Conservation (phyloP, 2,113 vertebrate species). For the Daphoenositta chrysoptera region DNA sequence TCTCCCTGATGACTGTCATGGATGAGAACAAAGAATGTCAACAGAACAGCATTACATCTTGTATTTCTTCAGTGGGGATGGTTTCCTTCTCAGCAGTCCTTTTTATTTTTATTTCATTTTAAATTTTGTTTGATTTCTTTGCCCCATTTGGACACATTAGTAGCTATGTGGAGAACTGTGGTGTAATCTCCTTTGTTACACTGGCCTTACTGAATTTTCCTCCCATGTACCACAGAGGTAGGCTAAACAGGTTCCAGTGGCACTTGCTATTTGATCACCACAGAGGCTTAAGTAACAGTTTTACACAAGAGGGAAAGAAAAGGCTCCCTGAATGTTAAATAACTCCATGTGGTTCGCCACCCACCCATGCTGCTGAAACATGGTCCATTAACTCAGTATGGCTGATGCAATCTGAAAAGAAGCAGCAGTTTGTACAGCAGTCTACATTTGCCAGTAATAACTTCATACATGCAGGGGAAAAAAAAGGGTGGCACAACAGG, state of each 20-base stretch:
- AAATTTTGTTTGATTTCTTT: not conserved
- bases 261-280: not conserved
- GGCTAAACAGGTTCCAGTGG: not conserved
- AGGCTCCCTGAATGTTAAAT: not conserved
- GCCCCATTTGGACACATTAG: not conserved
- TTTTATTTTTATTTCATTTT: not conserved
- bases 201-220: not conserved
- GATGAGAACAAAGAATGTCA: not conserved
- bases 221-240: not conserved
- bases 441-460: not conserved
- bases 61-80: not conserved
- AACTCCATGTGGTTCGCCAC: not conserved
- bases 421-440: not conserved
- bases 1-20: not conserved
- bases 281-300: not conserved
- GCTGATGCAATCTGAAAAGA: not conserved
- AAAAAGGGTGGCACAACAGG: not conserved
- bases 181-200: not conserved
- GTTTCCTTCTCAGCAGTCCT: not conserved
- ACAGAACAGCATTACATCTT: not conserved
- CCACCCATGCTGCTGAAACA: not conserved
- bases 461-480: not conserved
- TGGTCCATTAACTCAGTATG: not conserved
- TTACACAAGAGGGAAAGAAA: not conserved
- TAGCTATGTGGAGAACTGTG: not conserved